Conservation (phyloP, 1,140 invertebrate genomes). For the Drosophila littoralis region DNA sequence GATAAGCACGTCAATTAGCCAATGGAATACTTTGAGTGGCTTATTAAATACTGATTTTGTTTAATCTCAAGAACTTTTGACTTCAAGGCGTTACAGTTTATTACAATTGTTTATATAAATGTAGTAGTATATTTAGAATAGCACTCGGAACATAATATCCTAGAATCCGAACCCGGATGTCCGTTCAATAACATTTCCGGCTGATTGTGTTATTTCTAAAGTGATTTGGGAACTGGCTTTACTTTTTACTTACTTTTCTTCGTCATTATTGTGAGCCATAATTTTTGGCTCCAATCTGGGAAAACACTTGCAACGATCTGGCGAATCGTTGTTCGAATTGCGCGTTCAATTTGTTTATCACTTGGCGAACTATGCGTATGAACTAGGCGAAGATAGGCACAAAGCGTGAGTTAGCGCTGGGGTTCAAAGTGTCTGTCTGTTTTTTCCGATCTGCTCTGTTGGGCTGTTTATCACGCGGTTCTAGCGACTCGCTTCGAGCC, state of each 20-base stretch:
- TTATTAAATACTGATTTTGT: slow-evolving; percentile 3
- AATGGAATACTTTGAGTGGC: slow-evolving; percentile 1
- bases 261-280: slow-evolving; percentile 62
- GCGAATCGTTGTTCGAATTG: slow-evolving; percentile 27
- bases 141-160: no score
- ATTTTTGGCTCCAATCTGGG: slow-evolving; percentile 14
- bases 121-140: no score
- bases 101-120: no score
- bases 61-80: no score
- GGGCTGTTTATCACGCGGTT: slow-evolving; percentile 22
- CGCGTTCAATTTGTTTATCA: slow-evolving; percentile 46
- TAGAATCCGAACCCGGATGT: not conserved
- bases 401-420: not conserved
- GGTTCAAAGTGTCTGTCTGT: slow-evolving; percentile 18
- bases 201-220: not conserved
- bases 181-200: not conserved
- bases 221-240: slow-evolving; percentile 21
- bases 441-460: slow-evolving; percentile 4
- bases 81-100: no score
- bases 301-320: slow-evolving; percentile 16
- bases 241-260: slow-evolving; percentile 62
- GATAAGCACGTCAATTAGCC: not conserved
- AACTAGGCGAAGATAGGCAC: slow-evolving; percentile 34
- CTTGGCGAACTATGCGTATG: slow-evolving; percentile 17
- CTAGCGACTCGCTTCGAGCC: slow-evolving; percentile 66